A percentile compares a stretch with the other conserved stretches of the same genome.
Conservation (phyloP, 2,797 vertebrate genomes). For the Leucoraja ocellata region DNA sequence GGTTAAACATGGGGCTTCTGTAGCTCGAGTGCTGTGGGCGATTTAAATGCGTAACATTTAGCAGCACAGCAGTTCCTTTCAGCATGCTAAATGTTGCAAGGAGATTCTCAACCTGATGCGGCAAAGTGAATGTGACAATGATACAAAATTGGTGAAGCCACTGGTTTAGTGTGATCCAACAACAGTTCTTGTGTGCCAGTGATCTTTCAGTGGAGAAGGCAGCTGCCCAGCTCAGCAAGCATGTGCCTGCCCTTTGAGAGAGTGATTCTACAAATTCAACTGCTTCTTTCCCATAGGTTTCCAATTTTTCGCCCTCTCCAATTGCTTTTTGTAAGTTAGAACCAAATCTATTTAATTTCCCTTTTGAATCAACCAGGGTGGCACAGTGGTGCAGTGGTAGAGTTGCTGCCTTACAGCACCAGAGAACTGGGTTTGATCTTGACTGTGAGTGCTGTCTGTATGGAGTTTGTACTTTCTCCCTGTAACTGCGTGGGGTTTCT, state of each 20-base stretch:
- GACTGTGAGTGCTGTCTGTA: no score
- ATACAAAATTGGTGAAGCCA: background rate
- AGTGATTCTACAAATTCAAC: background rate
- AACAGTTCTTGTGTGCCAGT: no score
- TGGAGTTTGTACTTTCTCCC: no score
- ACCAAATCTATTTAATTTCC: background rate
- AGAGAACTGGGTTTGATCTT: no score
- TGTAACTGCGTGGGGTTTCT: no score
- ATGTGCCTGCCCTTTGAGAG: background rate
- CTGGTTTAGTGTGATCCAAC: background rate
- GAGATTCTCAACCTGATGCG: background rate
- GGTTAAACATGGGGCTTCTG: conserved; percentile 31
- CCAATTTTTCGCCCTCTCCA: background rate
- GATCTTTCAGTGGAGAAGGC: background rate
- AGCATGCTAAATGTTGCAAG: background rate
- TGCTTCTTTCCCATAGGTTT: no score
- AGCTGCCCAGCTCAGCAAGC: background rate
- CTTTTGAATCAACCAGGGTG: background rate
- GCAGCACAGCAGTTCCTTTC: background rate
- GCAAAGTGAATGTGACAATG: background rate
- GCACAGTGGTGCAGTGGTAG: no score
- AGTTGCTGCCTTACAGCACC: no score
- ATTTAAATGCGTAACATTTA: conserved; percentile 1
- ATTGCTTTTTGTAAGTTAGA: background rate
- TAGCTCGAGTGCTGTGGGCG: background rate